Percentiles rank a stretch among this genome's conserved stretches.
phyloP scores from a whole-genome alignment of 2,113 vertebrate species.

The Elanus axillaris region DNA sequence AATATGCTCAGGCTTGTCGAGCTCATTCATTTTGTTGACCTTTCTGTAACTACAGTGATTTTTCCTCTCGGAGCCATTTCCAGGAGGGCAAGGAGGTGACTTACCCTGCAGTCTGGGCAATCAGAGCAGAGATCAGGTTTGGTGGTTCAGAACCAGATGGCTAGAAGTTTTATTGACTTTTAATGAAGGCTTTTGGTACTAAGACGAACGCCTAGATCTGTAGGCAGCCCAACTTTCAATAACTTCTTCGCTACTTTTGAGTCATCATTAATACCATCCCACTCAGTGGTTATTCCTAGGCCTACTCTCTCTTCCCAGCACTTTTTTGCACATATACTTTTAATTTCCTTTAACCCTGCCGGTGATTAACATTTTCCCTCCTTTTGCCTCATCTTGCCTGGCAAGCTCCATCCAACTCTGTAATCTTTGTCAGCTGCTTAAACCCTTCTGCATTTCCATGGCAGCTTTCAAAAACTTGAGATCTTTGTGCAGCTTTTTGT shows the following conservation, averaged over 20 bases:
- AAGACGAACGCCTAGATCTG: background rate
- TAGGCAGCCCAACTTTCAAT: background rate
- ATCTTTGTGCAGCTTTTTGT: background rate
- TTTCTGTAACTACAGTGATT: background rate
- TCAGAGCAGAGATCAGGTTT: background rate
- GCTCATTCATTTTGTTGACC: background rate
- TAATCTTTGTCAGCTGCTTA: background rate
- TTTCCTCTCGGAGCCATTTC: background rate
- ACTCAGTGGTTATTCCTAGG: conserved; percentile 18
- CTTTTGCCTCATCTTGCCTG: background rate
- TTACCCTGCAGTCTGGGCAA: background rate
- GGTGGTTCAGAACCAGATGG: background rate
- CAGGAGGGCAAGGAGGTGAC: background rate
- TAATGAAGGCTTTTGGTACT: background rate
- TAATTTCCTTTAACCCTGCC: background rate
- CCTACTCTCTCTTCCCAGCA: background rate
- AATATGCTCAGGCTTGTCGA: fast-evolving
- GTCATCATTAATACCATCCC: conserved; percentile 24
- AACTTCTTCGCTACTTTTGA: background rate
- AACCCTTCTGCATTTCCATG: background rate
- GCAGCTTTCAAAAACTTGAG: background rate
- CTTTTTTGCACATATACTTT: background rate
- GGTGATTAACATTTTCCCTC: background rate
- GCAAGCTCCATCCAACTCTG: background rate
- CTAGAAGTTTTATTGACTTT: background rate